Percentiles rank a stretch among this genome's conserved stretches.
Conservation (phyloP, 64 coral and sea anemone genomes). For the Porites lutea region DNA sequence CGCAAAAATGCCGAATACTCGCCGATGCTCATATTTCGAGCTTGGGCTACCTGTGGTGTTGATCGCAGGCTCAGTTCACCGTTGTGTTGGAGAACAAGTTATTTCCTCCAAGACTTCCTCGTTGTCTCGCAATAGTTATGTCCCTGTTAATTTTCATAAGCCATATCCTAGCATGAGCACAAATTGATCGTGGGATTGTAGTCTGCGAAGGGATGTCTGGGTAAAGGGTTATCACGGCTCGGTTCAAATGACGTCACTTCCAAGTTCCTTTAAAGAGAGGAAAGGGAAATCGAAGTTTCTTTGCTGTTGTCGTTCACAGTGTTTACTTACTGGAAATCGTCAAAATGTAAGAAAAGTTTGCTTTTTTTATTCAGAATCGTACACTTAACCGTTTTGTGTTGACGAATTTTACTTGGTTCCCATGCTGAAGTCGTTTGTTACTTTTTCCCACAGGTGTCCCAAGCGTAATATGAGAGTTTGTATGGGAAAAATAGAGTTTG, state of each 20-base stretch:
- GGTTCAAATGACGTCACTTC: slow-evolving; percentile 67
- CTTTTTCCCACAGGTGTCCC: not conserved
- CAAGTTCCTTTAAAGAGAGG: not conserved
- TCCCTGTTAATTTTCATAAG: slow-evolving; percentile 10
- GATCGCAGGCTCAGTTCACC: slow-evolving; percentile 4
- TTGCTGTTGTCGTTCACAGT: not conserved
- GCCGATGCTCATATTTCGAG: too few species aligned
- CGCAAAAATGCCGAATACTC: too few species aligned
- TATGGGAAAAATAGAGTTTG: too few species aligned
- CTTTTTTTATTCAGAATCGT: not conserved
- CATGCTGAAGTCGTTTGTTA: not conserved
- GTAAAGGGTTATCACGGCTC: not conserved
- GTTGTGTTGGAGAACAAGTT: not conserved
- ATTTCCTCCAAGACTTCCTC: slow-evolving; percentile 17
- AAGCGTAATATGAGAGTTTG: too few species aligned
- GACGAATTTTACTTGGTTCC: not conserved
- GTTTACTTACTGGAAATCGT: not conserved
- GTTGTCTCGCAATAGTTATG: slow-evolving; percentile 29
- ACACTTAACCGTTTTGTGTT: not conserved
- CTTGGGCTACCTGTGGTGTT: too few species aligned
- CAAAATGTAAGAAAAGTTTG: slow-evolving; percentile 32
- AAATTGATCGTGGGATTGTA: too few species aligned
- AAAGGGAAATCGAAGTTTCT: not conserved
- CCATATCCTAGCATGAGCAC: slow-evolving; percentile 42
- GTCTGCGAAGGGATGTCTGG: slow-evolving; percentile 46